Base-by-base conservation (phyloP, 2,888 invertebrate genomes). In the Agonopterix alstromeriana region DNA sequence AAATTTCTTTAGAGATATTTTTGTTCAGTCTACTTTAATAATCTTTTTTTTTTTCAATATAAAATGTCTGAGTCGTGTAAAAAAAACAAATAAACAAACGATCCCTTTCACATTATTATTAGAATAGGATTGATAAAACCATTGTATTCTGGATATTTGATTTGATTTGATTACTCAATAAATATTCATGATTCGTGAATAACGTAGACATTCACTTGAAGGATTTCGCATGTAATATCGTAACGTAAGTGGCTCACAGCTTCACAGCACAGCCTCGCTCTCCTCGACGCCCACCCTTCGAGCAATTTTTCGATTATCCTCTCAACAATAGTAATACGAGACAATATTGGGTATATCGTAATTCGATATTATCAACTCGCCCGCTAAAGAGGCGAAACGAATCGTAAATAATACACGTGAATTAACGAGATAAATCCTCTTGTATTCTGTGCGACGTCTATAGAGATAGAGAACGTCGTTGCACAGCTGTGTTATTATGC, bases 351-450 rank as follows among this genome's bases (percentile, higher is more conserved):
- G 65, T 66, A 66, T 82, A 82, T 83, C 76, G 82, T 77, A 77
- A 82, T 73, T 70, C 67, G 81, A 86, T 85, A 77, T 77, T 75
- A 79, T 77, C 75, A 67, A 68, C 66, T 61, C 57, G 72, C 73
- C 62, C 57, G 72, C 73, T 76, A 81, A 83, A 81, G 70, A 82
- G 77, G 70, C 73, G 76, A 78, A 86, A 73, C 78, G 78, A 82
- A 79, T 77, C 80, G 83, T 79, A 76, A 82, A 82, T 85, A 86
- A 84, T 81, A 76, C 72, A 77, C 66, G 67, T 70, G 81, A 80
- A 82, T 82, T 83, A 82, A 79, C 72, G 67, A 82, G 73, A 80
- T 72, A 71, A 73, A 73, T 77, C 75, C 77, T 72, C 73, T 81
- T 80, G 76, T 80, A 63, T 61, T 60, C 55, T 53, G 60, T 51